These are phyloP conservation scores for Archilochus colubris DNA, from an alignment of 2,113 vertebrate species.

Conservation along the genomic window DNA sequence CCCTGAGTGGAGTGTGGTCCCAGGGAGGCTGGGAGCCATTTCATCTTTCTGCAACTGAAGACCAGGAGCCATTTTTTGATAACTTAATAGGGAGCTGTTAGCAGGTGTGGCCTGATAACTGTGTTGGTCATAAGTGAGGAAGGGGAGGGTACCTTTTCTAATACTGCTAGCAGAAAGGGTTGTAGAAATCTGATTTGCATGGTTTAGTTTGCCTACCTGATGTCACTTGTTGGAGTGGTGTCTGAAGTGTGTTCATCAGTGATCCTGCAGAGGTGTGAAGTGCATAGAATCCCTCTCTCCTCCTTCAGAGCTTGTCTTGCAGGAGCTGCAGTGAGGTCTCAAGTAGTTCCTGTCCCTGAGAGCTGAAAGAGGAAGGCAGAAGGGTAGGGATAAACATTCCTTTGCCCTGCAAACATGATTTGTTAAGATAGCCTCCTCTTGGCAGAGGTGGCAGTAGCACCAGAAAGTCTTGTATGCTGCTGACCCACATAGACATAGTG, in stretches of 20 bases:
- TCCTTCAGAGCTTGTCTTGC: not conserved
- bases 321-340: not conserved
- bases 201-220: not conserved
- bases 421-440: not conserved
- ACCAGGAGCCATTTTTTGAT: not conserved
- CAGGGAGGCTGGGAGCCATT: not conserved
- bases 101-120: not conserved
- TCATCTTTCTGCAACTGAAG: not conserved
- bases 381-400: not conserved
- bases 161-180: not conserved
- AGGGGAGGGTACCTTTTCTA: not conserved
- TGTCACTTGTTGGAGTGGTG: not conserved
- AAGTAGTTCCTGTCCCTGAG: not conserved
- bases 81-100: not conserved
- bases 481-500: not conserved
- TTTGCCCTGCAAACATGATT: not conserved
- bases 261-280: not conserved
- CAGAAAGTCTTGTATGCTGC: not conserved
- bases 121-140: not conserved
- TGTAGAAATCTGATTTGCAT: not conserved
- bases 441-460: not conserved
- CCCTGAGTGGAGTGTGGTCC: not conserved
- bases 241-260: fast-evolving
- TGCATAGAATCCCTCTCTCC: not conserved
- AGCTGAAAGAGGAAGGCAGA: not conserved